These are phyloP conservation scores for Drosophila affinis DNA, from an alignment of 2,888 invertebrate genomes.

Conservation along the genomic window DNA sequence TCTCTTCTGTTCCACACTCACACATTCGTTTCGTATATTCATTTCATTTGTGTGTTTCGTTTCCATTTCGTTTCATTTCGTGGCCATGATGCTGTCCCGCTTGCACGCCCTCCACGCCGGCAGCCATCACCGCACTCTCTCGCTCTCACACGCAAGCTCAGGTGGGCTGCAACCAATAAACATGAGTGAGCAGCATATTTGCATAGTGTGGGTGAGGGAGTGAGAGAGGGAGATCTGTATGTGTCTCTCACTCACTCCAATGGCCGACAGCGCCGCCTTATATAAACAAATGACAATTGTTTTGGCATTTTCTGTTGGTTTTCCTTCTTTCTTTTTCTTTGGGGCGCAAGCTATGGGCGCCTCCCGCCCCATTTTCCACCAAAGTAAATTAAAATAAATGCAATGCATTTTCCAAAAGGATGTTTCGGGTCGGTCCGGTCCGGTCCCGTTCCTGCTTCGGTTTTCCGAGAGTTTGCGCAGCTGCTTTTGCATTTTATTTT, in stretches of 20 bases:
- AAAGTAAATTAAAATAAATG: constrained; percentile 79
- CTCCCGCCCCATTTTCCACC: constrained; percentile 7
- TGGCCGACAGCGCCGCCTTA: constrained; percentile 60
- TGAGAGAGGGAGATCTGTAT: constrained; percentile 47
- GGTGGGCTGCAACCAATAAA: constrained; percentile 82
- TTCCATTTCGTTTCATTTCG: no score
- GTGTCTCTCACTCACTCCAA: constrained; percentile 62
- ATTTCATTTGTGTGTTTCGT: no score
- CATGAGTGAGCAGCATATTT: constrained; percentile 78
- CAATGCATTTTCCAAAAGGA: constrained; percentile 60
- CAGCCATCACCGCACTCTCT: constrained; percentile 22
- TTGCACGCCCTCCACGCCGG: constrained; percentile 8
- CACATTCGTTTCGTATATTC: no score
- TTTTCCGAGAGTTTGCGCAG: constrained; percentile 61
- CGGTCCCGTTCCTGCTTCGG: neutral
- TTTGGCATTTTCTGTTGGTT: constrained; percentile 74
- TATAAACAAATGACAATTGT: constrained; percentile 82
- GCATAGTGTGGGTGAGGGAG: constrained; percentile 49
- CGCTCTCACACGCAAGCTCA: constrained; percentile 46
- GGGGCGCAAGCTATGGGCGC: neutral
- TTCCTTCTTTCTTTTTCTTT: constrained; percentile 27
- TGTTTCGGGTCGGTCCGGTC: neutral
- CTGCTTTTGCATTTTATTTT: constrained; percentile 52
- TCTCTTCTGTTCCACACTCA: constrained; percentile 43
- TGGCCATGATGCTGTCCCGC: constrained; percentile 14